Base-by-base conservation (phyloP, 2,888 invertebrate species). In the Sturmia bella region DNA sequence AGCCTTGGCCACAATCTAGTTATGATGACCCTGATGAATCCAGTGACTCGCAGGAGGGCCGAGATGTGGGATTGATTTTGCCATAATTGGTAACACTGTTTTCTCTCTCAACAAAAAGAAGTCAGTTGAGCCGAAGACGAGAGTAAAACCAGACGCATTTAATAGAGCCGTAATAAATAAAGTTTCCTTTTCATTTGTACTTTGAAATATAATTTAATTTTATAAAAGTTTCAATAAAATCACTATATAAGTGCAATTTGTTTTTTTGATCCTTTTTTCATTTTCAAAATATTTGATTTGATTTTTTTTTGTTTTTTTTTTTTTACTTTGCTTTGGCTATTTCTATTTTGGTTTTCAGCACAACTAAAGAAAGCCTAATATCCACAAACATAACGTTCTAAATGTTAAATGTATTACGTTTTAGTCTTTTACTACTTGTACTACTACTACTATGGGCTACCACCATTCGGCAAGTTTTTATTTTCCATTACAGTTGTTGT, bases 391-490 rank as follows among this genome's bases (percentile, higher is more conserved):
- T 69, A 77, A 73, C 74, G 77, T 82, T 82, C 81, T 82, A 74
- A 82, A 82, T 82, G 77, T 77, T 66, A 69, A 76, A 76, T 73
- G 48, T 74, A 78, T 82, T 82, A 78, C 78, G 82, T 78, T 82
- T 74, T 82, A 72, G 43, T 75, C 64, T 63, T 74, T 66, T 75
- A 75, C 52, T 61, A 45, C 43, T 41, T 19, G 32, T 7, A 32
- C 32, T 7, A 43, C 39, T 15, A 56, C 19, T 73, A 50, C 45
- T 48, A 61, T 54, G 76, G 76, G 81, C 81, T 81, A 70, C 74
- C 69, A 70, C 59, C 74, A 82, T 59, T 82, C 57, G 74, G 78
- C 74, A 68, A 69, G 68, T 73, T 77, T 70, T 72, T 52, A 24
- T 74, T 64, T 69, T 64, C 63, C 66, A 76, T 76, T 76, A 59